phyloP scores from a whole-genome alignment of 2,888 invertebrate species.

The Alloscopus bannaensis region DNA sequence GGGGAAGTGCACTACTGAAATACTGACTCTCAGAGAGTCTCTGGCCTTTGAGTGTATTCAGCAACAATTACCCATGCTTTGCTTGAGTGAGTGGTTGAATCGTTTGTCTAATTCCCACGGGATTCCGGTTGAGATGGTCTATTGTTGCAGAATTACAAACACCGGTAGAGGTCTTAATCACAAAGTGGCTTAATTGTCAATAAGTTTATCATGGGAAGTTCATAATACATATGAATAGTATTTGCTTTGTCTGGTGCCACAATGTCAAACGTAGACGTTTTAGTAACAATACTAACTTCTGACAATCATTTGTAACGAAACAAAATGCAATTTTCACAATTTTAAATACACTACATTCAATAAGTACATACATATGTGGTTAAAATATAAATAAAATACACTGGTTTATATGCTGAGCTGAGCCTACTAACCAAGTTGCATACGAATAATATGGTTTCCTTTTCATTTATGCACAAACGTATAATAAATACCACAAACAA shows the following conservation, averaged over 20 bases:
- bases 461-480: slow-evolving; percentile 44
- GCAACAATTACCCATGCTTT: neutral
- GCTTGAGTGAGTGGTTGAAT: too few relatives aligned
- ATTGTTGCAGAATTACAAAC: slow-evolving; percentile 49
- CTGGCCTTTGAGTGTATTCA: too few relatives aligned
- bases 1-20: too few relatives aligned
- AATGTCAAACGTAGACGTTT: too few relatives aligned
- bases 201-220: slow-evolving; percentile 15
- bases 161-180: slow-evolving; percentile 53
- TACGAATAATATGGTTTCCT: slow-evolving; percentile 38
- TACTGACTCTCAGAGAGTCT: too few relatives aligned
- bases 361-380: slow-evolving; percentile 35
- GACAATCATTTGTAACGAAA: slow-evolving; percentile 19
- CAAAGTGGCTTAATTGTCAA: slow-evolving; percentile 21
- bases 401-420: slow-evolving; percentile 50
- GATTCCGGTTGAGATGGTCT: slow-evolving; percentile 18
- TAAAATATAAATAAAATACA: slow-evolving; percentile 51
- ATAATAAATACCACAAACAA: slow-evolving; percentile 7
- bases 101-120: slow-evolving; percentile 58
- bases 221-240: slow-evolving; percentile 3
- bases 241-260: too few relatives aligned
- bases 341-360: slow-evolving; percentile 26
- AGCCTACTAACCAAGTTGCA: slow-evolving; percentile 63
- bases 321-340: slow-evolving; percentile 29
- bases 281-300: slow-evolving; percentile 25